phyloP scores from a whole-genome alignment of 2,888 invertebrate species.

The Scaptomyza cyrtandrae region DNA sequence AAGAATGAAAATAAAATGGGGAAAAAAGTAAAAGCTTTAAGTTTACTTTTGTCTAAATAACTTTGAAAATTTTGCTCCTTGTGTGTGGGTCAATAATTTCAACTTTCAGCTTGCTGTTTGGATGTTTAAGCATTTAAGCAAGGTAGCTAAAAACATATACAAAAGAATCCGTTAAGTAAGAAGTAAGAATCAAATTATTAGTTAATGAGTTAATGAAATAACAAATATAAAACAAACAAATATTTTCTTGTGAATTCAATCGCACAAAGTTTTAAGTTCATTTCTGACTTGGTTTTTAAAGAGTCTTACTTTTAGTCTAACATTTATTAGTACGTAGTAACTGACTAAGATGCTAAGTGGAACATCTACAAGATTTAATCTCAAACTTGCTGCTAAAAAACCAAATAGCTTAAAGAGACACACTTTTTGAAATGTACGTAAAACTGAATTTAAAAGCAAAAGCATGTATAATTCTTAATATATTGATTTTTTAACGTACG shows the following conservation, averaged over 20 bases:
- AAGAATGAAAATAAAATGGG: conserved; percentile 12
- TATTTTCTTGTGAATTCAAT: no score
- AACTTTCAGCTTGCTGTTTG: neutral
- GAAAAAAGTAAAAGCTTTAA: conserved; percentile 15
- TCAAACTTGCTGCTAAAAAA: neutral
- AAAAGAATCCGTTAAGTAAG: no score
- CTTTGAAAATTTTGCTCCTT: neutral
- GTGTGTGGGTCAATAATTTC: neutral
- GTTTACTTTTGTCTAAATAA: neutral
- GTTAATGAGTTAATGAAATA: no score
- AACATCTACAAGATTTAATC: neutral
- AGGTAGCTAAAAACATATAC: no score
- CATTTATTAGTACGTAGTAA: no score
- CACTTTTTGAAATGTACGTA: neutral
- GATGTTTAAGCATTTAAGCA: neutral
- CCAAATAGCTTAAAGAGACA: neutral
- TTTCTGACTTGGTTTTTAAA: neutral
- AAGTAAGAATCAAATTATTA: no score
- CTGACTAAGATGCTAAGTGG: neutral
- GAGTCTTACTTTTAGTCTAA: no score
- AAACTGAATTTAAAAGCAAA: neutral
- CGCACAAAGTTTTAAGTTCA: neutral
- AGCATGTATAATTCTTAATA: neutral
- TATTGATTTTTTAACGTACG: conserved; percentile 52
- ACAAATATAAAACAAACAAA: no score